Conservation (phyloP, 2,113 vertebrate species). For the Sphaerodactylus townsendi region DNA sequence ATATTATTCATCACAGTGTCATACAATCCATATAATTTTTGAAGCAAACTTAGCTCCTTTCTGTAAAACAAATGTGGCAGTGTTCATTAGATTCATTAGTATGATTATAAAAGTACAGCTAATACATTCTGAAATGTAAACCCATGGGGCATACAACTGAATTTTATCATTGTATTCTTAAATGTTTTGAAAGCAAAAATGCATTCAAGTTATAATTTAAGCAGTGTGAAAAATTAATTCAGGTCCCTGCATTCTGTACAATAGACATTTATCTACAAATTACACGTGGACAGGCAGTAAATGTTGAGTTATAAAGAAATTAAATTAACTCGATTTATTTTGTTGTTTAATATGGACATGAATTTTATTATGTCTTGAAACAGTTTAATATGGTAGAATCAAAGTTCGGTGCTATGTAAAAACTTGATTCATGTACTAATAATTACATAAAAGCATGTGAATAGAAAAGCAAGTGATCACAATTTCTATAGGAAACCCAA, state of each 20-base stretch:
- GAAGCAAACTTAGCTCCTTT: slow-evolving; percentile 77
- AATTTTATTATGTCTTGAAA: background rate
- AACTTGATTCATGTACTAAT: background rate
- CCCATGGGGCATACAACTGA: background rate
- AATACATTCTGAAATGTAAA: background rate
- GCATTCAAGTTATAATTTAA: background rate
- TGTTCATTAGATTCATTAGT: background rate
- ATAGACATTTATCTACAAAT: background rate
- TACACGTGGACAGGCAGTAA: rapidly evolving
- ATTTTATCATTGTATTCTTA: background rate
- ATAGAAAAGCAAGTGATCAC: background rate
- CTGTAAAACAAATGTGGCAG: slow-evolving; percentile 37
- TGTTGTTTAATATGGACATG: background rate
- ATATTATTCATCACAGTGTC: slow-evolving; percentile 76
- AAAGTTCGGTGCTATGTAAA: background rate
- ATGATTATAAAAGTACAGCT: background rate
- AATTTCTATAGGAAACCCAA: background rate
- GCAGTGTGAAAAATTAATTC: background rate
- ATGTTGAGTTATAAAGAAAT: background rate
- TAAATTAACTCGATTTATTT: background rate
- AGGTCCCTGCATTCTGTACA: background rate
- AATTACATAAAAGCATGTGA: background rate
- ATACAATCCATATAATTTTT: slow-evolving; percentile 81
- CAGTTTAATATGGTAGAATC: background rate
- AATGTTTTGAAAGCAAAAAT: background rate